Conservation (phyloP, 2,888 invertebrate species). For the Archips crataeganus region DNA sequence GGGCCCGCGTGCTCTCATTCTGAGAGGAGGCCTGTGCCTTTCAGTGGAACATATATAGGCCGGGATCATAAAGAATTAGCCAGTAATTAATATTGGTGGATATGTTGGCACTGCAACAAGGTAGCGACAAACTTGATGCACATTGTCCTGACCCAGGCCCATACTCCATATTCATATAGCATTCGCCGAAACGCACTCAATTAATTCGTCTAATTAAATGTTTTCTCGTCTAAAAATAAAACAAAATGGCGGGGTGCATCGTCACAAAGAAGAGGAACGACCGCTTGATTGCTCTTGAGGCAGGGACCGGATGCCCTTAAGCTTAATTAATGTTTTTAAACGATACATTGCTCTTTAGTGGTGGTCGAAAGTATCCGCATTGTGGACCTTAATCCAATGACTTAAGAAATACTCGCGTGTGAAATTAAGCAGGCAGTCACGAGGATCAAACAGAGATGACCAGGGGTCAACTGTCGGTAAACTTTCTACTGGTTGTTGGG, state of each 20-base stretch:
- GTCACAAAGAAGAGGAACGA: slow-evolving; percentile 66
- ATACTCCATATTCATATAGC: not conserved
- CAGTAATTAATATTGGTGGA: too few relatives aligned
- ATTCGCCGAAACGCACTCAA: slow-evolving; percentile 55
- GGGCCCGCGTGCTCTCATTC: too few relatives aligned
- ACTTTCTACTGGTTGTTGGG: slow-evolving; percentile 6
- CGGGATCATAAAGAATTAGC: too few relatives aligned
- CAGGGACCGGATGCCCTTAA: slow-evolving; percentile 70
- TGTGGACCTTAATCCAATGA: slow-evolving; percentile 2
- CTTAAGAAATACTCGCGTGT: slow-evolving; percentile 3
- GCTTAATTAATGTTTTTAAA: slow-evolving; percentile 54
- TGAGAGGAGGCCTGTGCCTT: too few relatives aligned
- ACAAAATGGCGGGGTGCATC: slow-evolving; percentile 57
- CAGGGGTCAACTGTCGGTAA: slow-evolving; percentile 24
- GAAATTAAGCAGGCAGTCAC: not conserved
- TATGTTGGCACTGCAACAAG: too few relatives aligned
- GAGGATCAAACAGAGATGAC: slow-evolving; percentile 15
- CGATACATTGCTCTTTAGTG: slow-evolving; percentile 31
- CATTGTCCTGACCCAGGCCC: not conserved
- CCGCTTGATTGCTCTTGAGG: slow-evolving; percentile 72
- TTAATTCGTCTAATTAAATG: slow-evolving; percentile 63
- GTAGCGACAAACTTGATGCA: too few relatives aligned
- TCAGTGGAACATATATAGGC: too few relatives aligned
- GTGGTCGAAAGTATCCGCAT: not conserved
- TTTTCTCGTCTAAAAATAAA: slow-evolving; percentile 51